A percentile compares a stretch with the other conserved stretches of the same genome.
Conservation (phyloP, 2,888 invertebrate genomes). For the Protophormia terraenovae region DNA sequence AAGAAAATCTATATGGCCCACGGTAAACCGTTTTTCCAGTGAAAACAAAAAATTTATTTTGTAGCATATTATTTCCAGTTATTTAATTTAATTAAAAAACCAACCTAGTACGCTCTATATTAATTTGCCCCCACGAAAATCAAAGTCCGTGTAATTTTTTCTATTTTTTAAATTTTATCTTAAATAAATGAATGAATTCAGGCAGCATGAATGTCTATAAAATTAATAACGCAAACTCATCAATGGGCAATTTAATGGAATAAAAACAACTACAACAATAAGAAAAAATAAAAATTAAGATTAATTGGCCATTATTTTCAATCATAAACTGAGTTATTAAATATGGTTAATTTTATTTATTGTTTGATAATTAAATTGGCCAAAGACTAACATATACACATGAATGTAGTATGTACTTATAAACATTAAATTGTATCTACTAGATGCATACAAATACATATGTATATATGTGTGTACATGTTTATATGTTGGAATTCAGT, state of each 20-base stretch:
- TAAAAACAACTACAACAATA: neutral
- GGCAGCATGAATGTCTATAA: conserved; percentile 21
- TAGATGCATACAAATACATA: neutral
- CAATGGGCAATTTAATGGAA: conserved; percentile 29
- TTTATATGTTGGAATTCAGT: neutral
- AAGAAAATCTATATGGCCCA: too few relatives aligned
- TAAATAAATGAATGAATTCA: conserved; percentile 21
- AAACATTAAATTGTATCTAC: neutral
- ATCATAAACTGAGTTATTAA: conserved; percentile 50
- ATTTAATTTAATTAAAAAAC: too few relatives aligned
- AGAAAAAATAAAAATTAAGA: conserved; percentile 18
- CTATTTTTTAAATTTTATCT: conserved; percentile 29
- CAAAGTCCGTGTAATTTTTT: neutral
- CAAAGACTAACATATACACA: neutral
- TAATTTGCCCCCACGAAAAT: neutral
- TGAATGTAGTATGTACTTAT: too few relatives aligned
- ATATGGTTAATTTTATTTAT: conserved; percentile 50
- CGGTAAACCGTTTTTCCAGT: too few relatives aligned
- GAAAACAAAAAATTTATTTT: too few relatives aligned
- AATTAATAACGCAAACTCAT: conserved; percentile 44
- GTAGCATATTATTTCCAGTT: too few relatives aligned
- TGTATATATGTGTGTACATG: neutral
- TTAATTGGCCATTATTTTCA: conserved; percentile 52
- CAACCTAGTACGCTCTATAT: too few relatives aligned
- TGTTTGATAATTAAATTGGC: conserved; percentile 42